Evolutionary conservation across 92 coral and sea anemone species (phyloP).

Genomic region (Anthopleura xanthogrammica): DNA sequence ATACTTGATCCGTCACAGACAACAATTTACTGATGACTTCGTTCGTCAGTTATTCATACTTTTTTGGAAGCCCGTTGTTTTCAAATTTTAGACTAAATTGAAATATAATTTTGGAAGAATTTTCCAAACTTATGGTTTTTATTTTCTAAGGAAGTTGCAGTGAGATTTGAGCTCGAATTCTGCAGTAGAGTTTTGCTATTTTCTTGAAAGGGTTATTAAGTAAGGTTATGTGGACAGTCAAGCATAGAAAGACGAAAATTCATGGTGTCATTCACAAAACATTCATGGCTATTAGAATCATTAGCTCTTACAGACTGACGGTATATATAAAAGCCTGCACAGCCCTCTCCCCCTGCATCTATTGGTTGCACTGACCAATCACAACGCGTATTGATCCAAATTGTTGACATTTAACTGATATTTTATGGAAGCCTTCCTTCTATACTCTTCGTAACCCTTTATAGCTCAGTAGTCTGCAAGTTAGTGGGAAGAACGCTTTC

Average conservation of each 20-base stretch:
- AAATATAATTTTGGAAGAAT: background rate
- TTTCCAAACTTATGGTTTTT: too few relatives aligned
- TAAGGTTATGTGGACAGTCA: background rate
- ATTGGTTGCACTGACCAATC: too few relatives aligned
- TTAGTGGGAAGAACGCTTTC: too few relatives aligned
- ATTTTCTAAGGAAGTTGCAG: background rate
- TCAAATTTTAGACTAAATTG: too few relatives aligned
- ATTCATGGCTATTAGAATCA: background rate
- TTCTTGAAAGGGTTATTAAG: background rate
- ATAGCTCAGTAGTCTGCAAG: too few relatives aligned
- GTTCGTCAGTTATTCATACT: background rate
- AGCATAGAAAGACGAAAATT: background rate
- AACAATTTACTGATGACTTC: background rate
- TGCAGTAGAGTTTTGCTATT: background rate
- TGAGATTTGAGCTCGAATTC: background rate
- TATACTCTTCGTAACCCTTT: too few relatives aligned
- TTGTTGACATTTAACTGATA: too few relatives aligned
- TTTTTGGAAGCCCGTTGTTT: background rate
- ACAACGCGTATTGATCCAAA: too few relatives aligned
- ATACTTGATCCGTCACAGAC: slow-evolving; percentile 1
- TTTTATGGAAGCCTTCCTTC: too few relatives aligned
- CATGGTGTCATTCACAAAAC: slow-evolving; percentile 16
- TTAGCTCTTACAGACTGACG: background rate
- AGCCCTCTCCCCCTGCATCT: too few relatives aligned
- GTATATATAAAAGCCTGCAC: too few relatives aligned